A percentile compares a stretch with the other conserved stretches of the same genome.
phyloP scores from a whole-genome alignment of 2,888 invertebrate genomes.

The Ochropacha duplaris region DNA sequence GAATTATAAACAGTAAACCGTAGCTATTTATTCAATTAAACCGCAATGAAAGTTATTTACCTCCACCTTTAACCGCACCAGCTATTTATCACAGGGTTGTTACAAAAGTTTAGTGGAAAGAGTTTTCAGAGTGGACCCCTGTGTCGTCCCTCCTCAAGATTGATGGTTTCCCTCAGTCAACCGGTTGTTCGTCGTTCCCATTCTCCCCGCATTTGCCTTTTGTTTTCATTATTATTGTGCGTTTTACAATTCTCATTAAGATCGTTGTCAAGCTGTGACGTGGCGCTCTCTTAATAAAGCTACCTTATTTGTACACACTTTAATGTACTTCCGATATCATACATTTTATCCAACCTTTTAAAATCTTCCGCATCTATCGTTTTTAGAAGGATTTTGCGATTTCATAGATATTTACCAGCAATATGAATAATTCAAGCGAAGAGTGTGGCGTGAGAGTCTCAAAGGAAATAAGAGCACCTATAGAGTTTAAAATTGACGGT shows the following conservation, averaged over 20 bases:
- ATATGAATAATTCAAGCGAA: constrained; percentile 73
- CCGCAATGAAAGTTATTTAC: constrained; percentile 42
- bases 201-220: constrained; percentile 49
- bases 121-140: constrained; percentile 69
- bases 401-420: constrained; percentile 66
- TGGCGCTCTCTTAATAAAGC: constrained; percentile 7
- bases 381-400: constrained; percentile 56
- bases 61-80: constrained; percentile 50
- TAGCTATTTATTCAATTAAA: constrained; percentile 43
- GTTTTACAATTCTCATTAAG: constrained; percentile 44
- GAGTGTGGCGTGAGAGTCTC: constrained; percentile 67
- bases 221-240: constrained; percentile 53
- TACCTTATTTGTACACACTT: constrained; percentile 24
- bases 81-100: constrained; percentile 71
- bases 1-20: neutral
- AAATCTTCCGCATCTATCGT: constrained; percentile 35
- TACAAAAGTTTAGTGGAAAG: constrained; percentile 71
- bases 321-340: constrained; percentile 18
- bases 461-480: constrained; percentile 70
- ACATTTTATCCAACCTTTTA: constrained; percentile 14
- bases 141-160: constrained; percentile 70
- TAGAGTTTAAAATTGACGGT: constrained; percentile 67
- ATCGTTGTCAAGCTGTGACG: constrained; percentile 20
- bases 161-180: constrained; percentile 65
- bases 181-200: constrained; percentile 48